Base-by-base conservation (phyloP, 1,140 invertebrate species). In the Drosophila kikkawai region DNA sequence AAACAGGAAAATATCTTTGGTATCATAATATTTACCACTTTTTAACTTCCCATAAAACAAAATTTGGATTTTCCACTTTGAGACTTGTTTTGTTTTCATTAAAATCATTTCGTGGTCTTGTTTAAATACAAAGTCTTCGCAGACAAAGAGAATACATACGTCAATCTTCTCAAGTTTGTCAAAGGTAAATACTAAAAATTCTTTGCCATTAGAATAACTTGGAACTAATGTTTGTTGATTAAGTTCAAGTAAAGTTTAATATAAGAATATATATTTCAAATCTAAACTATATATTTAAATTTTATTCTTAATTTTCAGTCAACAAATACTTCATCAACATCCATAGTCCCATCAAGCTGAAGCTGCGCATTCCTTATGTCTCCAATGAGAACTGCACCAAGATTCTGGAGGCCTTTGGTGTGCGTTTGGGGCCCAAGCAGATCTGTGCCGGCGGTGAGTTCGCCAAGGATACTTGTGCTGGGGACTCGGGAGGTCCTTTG, bases 401-500 rank as follows among this genome's bases (percentile, higher is more conserved):
- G 13, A 66, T 92, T 6, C 71, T 92, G 34, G 77, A 91, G 22
- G 57, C 68, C n/a, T 92, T 93, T n/a, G 93, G 92, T 0, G 93
- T 94, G 0, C 77, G 81, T 1, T 66, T 95, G 50, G 94, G 93
- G 0, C 85, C 93, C 0, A 93, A 93, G n/a, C 95, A 96, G 70
- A 73, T 96, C 4, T 96, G 96, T 74, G 96, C 95, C 13, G 96
- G 95, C 9, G 95, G 95, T 1, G 93, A 94, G 9, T 94, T 93
- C 50, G 96, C 92, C 76, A 95, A 93, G 90, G 96, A 96, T 70
- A 94, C 96, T 0, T 96, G 96, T 71, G 93, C 94, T 59, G 96
- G 95, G 5, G 95, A 95, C 68, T 94, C 94, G 36, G 95, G 95
- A 9, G 94, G 94, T 7, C 94, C 95, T 0, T 79, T 95, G 6